Percentiles rank a stretch among this genome's conserved stretches.
Evolutionary conservation across 2,888 invertebrate genomes (phyloP).

Genomic region (Hypena proboscidalis): DNA sequence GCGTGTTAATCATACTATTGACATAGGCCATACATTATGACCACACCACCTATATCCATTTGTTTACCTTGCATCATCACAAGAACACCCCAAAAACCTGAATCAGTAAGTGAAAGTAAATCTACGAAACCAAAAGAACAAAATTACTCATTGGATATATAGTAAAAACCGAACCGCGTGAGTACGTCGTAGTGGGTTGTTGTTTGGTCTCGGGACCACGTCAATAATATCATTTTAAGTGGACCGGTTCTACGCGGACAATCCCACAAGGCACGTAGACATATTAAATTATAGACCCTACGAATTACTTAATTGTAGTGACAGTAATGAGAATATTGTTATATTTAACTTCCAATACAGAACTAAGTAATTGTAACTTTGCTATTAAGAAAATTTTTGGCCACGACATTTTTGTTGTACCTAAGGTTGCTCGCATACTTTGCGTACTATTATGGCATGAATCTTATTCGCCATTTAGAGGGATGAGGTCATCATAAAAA

Average conservation of each 20-base stretch:
- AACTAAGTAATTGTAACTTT: background rate
- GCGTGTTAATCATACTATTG: no score
- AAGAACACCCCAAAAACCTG: conserved; percentile 18
- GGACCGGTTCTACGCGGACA: conserved; percentile 71
- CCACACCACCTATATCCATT: background rate
- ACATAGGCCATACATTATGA: no score
- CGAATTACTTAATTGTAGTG: conserved; percentile 38
- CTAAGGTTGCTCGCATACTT: no score
- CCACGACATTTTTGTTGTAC: no score
- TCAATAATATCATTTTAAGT: conserved; percentile 76
- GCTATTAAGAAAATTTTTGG: no score
- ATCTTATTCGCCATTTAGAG: no score
- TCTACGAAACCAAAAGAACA: conserved; percentile 20
- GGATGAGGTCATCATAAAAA: no score
- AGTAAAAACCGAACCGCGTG: conserved; percentile 48
- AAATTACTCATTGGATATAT: conserved; percentile 45
- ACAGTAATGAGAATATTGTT: conserved; percentile 27
- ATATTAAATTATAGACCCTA: conserved; percentile 54
- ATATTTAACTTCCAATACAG: conserved; percentile 16
- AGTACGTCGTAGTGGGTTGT: conserved; percentile 26
- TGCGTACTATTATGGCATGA: no score
- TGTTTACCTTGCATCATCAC: conserved; percentile 9
- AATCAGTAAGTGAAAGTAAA: conserved; percentile 39
- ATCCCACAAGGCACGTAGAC: conserved; percentile 58
- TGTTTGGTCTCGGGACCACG: conserved; percentile 53